Evolutionary conservation across 2,797 vertebrate species (phyloP).

Genomic region (Lycodopsis pacificus): DNA sequence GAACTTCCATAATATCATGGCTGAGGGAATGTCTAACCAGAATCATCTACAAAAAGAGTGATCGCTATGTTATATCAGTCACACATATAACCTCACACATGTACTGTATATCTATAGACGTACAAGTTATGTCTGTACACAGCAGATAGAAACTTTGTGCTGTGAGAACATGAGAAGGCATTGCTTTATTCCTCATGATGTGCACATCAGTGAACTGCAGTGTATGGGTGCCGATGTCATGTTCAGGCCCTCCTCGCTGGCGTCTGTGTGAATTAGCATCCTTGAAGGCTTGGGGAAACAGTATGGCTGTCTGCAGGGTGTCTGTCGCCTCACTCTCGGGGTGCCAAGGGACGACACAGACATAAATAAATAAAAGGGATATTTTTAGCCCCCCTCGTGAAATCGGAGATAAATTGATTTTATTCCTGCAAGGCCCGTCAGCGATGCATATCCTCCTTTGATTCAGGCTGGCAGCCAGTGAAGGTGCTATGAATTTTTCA

Average conservation of each 20-base stretch:
- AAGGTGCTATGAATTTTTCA: conserved; percentile 80
- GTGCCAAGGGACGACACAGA: conserved; percentile 52
- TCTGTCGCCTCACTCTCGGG: conserved; percentile 56
- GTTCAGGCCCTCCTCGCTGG: conserved; percentile 34
- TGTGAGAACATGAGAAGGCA: neutral
- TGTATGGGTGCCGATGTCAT: neutral
- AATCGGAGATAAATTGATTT: conserved; percentile 81
- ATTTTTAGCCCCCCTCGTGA: conserved; percentile 75
- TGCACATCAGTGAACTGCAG: conserved; percentile 21
- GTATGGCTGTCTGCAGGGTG: conserved; percentile 40
- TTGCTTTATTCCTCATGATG: conserved; percentile 5
- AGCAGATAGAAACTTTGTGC: conserved; percentile 5
- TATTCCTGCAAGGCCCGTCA: conserved; percentile 71
- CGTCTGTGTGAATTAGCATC: conserved; percentile 48
- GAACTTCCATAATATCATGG: neutral
- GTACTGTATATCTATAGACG: neutral
- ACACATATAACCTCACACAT: neutral
- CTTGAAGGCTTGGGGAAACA: conserved; percentile 41
- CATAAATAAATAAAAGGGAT: conserved; percentile 75
- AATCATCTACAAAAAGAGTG: neutral
- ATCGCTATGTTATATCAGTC: neutral
- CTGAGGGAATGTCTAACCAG: neutral
- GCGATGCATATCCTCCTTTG: conserved; percentile 73
- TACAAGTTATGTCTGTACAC: neutral
- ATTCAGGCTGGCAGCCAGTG: conserved; percentile 75